Base-by-base conservation (phyloP, 2,888 invertebrate genomes). In the Eilema depressum region DNA sequence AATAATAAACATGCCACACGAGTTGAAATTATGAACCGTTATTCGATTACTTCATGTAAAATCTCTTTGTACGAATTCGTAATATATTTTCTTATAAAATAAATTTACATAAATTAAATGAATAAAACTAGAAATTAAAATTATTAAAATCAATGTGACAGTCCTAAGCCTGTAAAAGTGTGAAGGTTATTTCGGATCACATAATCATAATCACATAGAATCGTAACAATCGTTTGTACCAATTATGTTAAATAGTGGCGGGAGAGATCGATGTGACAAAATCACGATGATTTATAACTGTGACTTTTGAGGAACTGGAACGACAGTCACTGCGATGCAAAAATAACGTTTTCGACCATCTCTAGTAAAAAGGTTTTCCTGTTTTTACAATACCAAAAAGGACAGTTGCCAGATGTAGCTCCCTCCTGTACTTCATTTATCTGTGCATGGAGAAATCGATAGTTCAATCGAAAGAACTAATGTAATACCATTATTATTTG, bases 151-250 rank as follows among this genome's bases (percentile, higher is more conserved):
- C 33, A 7, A 20, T 65, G 65, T 30, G 65, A 65, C 65, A 60
- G 61, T 61, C 67, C 60, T 67, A 60, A 62, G 67, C 61, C 67
- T 65, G 65, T 56, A 56, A 65, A 53, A 53, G 53, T 64, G 53
- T 28, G 64, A 64, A 64, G 53, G 64, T 64, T 64, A 56, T 56
- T 56, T 56, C 23, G n/a, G 20, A 56, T 56, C 20, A 56, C 33
- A 33, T 33, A 33, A 33, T 7, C 33, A 33, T 33, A 33, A 33
- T 7, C 33, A 33, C 33, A 33, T 33, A 33, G 33, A 33, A 33
- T 33, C 10, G 33, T 33, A 33, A 33, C 33, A 33, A 8, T 33
- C n/a, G n/a, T n/a, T n/a, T n/a, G n/a, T n/a, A n/a, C n/a, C n/a
- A 30, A 30, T 30, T 30, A 30, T 30, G 30, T 30, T 30, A 30